These are phyloP conservation scores for Oppia nitens DNA, from an alignment of 1,140 invertebrate species.

Conservation along the genomic window DNA sequence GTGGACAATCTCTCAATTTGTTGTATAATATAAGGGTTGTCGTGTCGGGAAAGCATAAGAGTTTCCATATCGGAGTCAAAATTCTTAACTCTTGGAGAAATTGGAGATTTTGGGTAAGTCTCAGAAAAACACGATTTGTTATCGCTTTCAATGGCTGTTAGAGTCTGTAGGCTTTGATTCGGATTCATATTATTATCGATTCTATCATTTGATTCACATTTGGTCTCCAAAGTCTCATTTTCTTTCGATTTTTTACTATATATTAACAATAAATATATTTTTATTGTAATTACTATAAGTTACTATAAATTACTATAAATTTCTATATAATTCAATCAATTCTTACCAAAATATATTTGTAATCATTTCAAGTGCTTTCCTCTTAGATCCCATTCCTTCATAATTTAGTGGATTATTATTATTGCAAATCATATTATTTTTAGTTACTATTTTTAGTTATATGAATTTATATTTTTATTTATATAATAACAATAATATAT, in stretches of 20 bases:
- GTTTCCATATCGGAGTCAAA: slow-evolving; percentile 67
- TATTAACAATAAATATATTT: background rate
- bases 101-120: slow-evolving; percentile 2
- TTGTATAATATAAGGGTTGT: slow-evolving; percentile 57
- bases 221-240: background rate
- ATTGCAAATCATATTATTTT: no score
- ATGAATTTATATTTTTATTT: no score
- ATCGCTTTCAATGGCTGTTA: no score
- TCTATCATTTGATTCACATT: background rate
- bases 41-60: slow-evolving; percentile 52
- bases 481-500: no score
- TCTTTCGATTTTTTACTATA: slow-evolving; percentile 5
- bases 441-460: no score
- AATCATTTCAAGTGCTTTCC: slow-evolving; percentile 8
- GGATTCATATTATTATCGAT: background rate
- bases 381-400: background rate
- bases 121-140: background rate
- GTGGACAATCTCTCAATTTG: slow-evolving; percentile 18
- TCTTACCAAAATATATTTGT: slow-evolving; percentile 12
- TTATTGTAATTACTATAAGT: background rate
- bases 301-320: background rate
- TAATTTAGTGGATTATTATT: background rate
- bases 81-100: slow-evolving; percentile 39
- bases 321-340: background rate
- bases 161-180: background rate